These are phyloP conservation scores for Myopa testacea DNA, from an alignment of 2,888 invertebrate genomes.

Conservation along the genomic window DNA sequence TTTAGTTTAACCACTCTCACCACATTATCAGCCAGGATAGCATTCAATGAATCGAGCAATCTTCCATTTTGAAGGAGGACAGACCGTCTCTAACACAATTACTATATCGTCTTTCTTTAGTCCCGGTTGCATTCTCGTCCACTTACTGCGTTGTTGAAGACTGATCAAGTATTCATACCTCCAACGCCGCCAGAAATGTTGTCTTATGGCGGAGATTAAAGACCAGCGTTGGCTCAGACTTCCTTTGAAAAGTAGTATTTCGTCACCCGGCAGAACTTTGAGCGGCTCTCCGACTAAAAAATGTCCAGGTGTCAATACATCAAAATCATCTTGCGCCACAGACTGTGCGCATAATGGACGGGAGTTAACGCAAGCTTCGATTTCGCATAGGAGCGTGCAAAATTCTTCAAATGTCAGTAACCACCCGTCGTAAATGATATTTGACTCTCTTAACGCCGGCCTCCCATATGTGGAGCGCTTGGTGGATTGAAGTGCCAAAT, in stretches of 20 bases:
- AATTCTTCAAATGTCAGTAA: background rate
- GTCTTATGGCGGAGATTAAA: background rate
- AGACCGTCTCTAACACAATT: background rate
- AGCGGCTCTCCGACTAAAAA: background rate
- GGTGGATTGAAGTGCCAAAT: conserved; percentile 22
- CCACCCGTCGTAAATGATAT: conserved; percentile 6
- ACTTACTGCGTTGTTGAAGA: background rate
- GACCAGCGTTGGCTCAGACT: background rate
- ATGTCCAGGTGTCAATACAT: background rate
- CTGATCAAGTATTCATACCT: background rate
- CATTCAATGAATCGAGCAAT: background rate
- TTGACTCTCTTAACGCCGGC: conserved; percentile 10
- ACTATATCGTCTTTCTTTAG: background rate
- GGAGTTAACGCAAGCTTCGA: conserved; percentile 14
- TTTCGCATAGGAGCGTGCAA: background rate
- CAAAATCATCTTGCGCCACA: background rate
- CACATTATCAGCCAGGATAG: background rate
- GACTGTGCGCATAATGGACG: background rate
- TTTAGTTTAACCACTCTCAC: background rate
- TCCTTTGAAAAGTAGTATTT: background rate
- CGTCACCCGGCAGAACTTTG: background rate
- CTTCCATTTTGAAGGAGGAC: conserved; percentile 2
- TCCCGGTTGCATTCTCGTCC: background rate
- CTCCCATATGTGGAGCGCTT: conserved; percentile 24
- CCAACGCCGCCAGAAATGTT: conserved; percentile 2